Conservation (phyloP, 37 sponge, comb jelly and placozoan species). For the Crambe crambe region DNA sequence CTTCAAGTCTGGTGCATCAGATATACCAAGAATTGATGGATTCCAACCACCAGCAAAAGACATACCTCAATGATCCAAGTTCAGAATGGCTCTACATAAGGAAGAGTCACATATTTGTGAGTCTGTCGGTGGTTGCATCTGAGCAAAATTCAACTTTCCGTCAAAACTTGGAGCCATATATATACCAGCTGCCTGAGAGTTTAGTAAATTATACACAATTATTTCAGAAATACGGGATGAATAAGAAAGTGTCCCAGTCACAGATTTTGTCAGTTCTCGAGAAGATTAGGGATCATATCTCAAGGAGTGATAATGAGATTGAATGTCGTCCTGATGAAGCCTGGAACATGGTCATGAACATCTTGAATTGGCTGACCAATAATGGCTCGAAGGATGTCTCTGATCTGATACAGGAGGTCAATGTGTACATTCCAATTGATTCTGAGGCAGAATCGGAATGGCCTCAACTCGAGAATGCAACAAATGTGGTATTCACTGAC, state of each 20-base stretch:
- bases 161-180: background rate
- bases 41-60: too few species aligned
- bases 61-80: too few species aligned
- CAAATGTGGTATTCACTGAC: slow-evolving; percentile 35
- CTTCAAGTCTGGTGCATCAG: too few species aligned
- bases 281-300: background rate
- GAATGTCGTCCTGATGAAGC: too few species aligned
- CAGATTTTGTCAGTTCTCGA: background rate
- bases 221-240: background rate
- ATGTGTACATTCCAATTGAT: background rate
- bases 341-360: background rate
- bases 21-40: too few species aligned
- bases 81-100: too few species aligned
- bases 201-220: background rate
- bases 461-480: background rate
- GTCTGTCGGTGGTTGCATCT: too few species aligned
- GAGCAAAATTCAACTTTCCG: background rate
- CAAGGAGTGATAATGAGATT: background rate
- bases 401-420: background rate
- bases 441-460: background rate
- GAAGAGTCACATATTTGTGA: too few species aligned
- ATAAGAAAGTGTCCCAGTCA: background rate
- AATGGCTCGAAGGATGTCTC: background rate
- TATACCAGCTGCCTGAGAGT: background rate
- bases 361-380: background rate